Evolutionary conservation across 2,888 invertebrate species (phyloP), one percentile per base, ranked within the genome.

Genomic region (Adelognathus sp.): DNA sequence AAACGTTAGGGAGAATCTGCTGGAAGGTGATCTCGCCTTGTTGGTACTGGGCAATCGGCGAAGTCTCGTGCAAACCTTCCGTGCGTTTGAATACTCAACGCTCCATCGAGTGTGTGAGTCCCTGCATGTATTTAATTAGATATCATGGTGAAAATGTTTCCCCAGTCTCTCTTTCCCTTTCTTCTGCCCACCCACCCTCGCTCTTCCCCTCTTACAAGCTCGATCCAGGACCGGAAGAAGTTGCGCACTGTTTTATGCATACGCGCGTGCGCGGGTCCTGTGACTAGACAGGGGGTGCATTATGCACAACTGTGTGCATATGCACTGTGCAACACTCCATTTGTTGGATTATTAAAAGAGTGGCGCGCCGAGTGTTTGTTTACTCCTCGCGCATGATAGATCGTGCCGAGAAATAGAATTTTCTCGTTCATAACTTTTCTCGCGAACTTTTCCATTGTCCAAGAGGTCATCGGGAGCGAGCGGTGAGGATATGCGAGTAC

Each of bases 51-150:
- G 21, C 24, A 11, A 36, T 2, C 50, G 33, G 33, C 14, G 31
- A 16, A 52, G 52, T 2, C 39, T 9, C 21, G 27, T 24, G 54
- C 24, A 52, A 67, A 27, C 27, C 29, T 27, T 14, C 39, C 41
- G 29, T 41, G 3, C 29, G 29, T 61, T 71, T 61, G 41, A 63
- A 71, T 71, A 63, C 63, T 63, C 31, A 52, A 63, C 63, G 61
- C 52, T 52, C 71, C 41, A 52, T 71, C 50, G 31, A 31, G 52
- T 29, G 21, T 63, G 52, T 31, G 54, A 71, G 63, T 54, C 29
- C 6, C 29, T 21, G 24, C 54, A 63, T 41, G 61, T 63, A 71
- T 71, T 54, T 63, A 63, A 63, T 71, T 71, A 71, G 50, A 71
- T 71, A 63, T 52, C 39, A 18, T n/a, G 61, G 41, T 33, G 63